Conservation (phyloP, 2,113 vertebrate genomes). For the Lamprologus ornatipinnis region DNA sequence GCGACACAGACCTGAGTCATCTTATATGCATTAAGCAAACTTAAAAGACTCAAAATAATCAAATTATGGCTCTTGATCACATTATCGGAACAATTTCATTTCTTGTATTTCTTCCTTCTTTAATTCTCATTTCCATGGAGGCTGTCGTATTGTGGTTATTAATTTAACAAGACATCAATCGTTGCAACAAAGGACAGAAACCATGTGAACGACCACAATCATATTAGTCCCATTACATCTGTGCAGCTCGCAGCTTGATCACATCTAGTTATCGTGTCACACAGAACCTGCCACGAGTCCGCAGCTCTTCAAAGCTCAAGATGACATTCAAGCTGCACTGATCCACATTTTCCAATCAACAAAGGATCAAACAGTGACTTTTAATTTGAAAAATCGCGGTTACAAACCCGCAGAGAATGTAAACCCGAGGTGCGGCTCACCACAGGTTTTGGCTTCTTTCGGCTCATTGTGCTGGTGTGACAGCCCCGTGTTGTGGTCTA, state of each 20-base stretch:
- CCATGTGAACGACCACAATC: background rate
- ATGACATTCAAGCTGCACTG: background rate
- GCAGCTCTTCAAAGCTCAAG: background rate
- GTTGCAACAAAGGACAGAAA: background rate
- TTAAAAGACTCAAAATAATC: background rate
- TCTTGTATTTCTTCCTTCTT: background rate
- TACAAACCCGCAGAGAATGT: background rate
- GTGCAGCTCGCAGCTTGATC: background rate
- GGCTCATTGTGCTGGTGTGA: background rate
- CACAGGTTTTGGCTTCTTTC: background rate
- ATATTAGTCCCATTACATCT: background rate
- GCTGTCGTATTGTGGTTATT: background rate
- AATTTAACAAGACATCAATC: slow-evolving; percentile 11
- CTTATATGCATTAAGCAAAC: background rate
- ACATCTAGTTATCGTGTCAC: background rate
- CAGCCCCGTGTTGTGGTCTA: background rate
- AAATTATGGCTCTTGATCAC: background rate
- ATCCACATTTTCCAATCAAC: background rate
- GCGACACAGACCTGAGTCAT: background rate
- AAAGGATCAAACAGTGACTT: background rate
- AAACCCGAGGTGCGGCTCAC: background rate
- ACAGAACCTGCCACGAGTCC: background rate
- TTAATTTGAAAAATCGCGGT: background rate
- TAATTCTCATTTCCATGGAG: background rate
- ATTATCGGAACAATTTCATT: background rate